A percentile compares a stretch with the other conserved stretches of the same genome.
These are phyloP conservation scores for Pomacea maculata DNA, from an alignment of 1,140 invertebrate genomes.

Conservation along the genomic window DNA sequence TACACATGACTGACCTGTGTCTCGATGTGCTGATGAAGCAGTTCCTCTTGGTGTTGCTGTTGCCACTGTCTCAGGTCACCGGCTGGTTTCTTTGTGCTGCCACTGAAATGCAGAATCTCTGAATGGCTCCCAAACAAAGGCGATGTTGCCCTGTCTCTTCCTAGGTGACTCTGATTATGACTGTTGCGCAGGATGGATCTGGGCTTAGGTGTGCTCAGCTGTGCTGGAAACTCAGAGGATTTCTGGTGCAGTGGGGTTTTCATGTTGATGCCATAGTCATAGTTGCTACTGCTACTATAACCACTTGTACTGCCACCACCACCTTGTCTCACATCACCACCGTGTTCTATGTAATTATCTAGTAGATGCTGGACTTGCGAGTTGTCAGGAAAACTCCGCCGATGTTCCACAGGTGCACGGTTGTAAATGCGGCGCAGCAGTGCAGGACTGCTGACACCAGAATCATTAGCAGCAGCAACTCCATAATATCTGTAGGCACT, in stretches of 20 bases:
- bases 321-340: constrained; percentile 3
- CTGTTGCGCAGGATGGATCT: constrained; percentile 11
- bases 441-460: constrained; percentile 2
- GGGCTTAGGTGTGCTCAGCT: constrained; percentile 5
- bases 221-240: background rate
- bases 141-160: constrained; percentile 13
- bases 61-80: constrained; percentile 43
- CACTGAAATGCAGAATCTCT: constrained; percentile 13
- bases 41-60: constrained; percentile 41
- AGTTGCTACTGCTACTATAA: constrained; percentile 15
- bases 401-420: constrained; percentile 10
- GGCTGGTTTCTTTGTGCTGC: constrained; percentile 17
- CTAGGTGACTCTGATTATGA: constrained; percentile 8
- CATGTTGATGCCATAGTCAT: constrained; percentile 11
- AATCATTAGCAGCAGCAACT: background rate
- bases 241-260: background rate
- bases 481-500: background rate
- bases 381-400: constrained; percentile 15
- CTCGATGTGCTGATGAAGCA: constrained; percentile 36
- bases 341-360: constrained; percentile 6
- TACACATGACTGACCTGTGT: constrained; percentile 25
- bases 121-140: background rate
- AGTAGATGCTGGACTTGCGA: constrained; percentile 3
- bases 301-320: constrained; percentile 23
- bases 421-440: background rate